Conservation (phyloP, 2,888 invertebrate species). For the Oithona nana region DNA sequence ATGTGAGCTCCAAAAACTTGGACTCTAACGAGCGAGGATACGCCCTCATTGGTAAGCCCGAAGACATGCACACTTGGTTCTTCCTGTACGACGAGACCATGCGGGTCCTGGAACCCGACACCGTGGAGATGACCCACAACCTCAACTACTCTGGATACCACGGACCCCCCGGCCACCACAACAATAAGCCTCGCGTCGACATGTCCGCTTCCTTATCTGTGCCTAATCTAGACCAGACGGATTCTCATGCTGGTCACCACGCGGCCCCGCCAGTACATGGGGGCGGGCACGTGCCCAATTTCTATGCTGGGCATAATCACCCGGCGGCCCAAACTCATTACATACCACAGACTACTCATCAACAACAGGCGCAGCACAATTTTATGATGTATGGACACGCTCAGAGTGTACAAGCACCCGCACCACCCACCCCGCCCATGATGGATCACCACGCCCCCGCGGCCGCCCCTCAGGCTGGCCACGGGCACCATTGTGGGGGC, state of each 20-base stretch:
- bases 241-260: too few species aligned
- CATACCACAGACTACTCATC: background rate
- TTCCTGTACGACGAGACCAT: constrained; percentile 11
- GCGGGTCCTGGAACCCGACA: background rate
- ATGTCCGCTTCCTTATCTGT: constrained; percentile 8
- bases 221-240: constrained; percentile 6
- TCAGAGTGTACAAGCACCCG: background rate
- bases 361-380: background rate
- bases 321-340: too few species aligned
- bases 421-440: background rate
- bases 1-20: constrained; percentile 14
- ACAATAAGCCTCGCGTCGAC: background rate
- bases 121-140: background rate
- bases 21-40: constrained; percentile 15
- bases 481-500: too few species aligned
- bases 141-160: background rate
- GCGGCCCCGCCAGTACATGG: background rate
- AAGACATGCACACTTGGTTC: constrained; percentile 16
- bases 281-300: background rate
- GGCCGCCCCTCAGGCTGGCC: background rate
- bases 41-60: background rate
- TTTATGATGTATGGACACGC: background rate
- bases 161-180: background rate
- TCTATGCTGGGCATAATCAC: too few species aligned
- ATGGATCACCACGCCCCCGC: background rate